Evolutionary conservation across 2,113 vertebrate genomes (phyloP).

Genomic region (Ornithorhynchus anatinus): DNA sequence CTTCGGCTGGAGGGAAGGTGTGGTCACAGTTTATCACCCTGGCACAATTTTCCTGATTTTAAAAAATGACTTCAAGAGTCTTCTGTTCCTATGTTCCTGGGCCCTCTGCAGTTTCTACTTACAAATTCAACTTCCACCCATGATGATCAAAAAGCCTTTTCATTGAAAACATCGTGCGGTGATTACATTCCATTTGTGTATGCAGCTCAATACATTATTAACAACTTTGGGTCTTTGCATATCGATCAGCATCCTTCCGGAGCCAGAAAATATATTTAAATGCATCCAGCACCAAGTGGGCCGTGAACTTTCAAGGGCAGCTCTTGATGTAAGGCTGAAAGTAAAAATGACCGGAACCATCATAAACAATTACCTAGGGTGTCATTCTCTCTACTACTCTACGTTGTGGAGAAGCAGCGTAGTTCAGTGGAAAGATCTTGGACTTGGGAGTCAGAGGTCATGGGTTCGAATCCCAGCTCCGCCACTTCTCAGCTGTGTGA

Average conservation of each 20-base stretch:
- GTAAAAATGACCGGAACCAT: no score
- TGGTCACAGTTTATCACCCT: not conserved
- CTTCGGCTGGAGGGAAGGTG: not conserved
- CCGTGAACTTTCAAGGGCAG: not conserved
- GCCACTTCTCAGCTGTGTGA: no score
- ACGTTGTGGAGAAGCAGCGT: no score
- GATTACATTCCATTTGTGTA: conserved; percentile 25
- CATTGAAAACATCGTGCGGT: not conserved
- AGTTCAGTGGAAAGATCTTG: no score
- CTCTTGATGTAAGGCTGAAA: not conserved
- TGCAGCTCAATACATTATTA: conserved; percentile 41
- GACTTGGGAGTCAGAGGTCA: no score
- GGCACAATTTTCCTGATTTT: not conserved
- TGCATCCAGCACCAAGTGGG: conserved; percentile 22
- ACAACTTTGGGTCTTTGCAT: conserved; percentile 39
- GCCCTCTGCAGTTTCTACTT: not conserved
- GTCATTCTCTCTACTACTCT: no score
- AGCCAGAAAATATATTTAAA: conserved; percentile 24
- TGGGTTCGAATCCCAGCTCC: no score
- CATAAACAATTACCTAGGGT: no score
- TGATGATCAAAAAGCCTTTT: conserved; percentile 2
- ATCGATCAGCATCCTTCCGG: conserved; percentile 20
- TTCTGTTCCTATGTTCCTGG: not conserved
- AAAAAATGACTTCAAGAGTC: no score
- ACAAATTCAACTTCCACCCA: conserved; percentile 21